phyloP scores from a whole-genome alignment of 1,140 invertebrate species.

The Zaprionus taronus region DNA sequence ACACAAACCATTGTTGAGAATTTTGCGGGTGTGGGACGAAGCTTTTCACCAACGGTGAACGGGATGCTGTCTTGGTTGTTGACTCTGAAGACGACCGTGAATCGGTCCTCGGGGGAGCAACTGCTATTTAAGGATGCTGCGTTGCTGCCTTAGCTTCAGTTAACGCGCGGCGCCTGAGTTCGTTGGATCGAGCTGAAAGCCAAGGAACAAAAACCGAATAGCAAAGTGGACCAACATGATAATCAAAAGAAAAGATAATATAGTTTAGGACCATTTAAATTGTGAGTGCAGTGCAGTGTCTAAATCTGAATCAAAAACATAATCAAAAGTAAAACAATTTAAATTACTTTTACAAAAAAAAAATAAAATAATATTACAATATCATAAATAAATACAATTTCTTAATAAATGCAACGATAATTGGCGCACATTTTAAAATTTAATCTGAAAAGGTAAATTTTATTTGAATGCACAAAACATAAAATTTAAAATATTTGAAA shows the following conservation, averaged over 20 bases:
- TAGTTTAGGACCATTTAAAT: slow-evolving; percentile 11
- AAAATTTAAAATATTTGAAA: background rate
- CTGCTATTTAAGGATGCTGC: slow-evolving; percentile 84
- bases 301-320: background rate
- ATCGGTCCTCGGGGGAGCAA: slow-evolving; percentile 37
- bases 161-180: slow-evolving; percentile 79
- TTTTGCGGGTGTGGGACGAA: slow-evolving; percentile 17
- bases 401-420: background rate
- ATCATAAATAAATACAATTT: background rate
- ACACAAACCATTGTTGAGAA: slow-evolving; percentile 48
- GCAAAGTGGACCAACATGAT: slow-evolving; percentile 43
- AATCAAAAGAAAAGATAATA: slow-evolving; percentile 42
- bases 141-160: slow-evolving; percentile 77
- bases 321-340: background rate
- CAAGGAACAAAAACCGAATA: slow-evolving; percentile 34
- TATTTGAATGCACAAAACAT: background rate
- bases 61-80: slow-evolving; percentile 60
- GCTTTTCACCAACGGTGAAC: slow-evolving; percentile 60
- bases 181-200: slow-evolving; percentile 70
- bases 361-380: background rate
- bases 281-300: slow-evolving; percentile 28
- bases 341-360: background rate
- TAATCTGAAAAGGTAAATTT: background rate
- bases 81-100: slow-evolving; percentile 41
- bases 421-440: background rate